Evolutionary conservation across 2,888 invertebrate species (phyloP), one percentile per base, ranked within the genome.

Genomic region (Abscondita cerata): DNA sequence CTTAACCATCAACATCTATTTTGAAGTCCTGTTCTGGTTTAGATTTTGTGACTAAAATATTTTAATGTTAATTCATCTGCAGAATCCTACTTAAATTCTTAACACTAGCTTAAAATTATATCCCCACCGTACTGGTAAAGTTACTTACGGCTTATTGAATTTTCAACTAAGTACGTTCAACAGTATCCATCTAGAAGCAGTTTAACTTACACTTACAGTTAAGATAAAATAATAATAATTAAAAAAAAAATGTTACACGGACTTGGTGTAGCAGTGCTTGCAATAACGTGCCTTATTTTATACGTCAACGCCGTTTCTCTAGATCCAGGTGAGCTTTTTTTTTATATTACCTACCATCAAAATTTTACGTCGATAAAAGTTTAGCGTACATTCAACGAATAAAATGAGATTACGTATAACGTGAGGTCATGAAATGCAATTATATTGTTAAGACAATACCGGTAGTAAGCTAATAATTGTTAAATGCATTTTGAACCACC

Each of bases 281-380:
- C 75, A 66, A 70, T 80, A 55, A 74, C 73, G 19, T 62, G 80
- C 52, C 72, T 78, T 67, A 73, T 82, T 31, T 72, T 81, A 52
- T 67, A 78, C 15, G 66, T 77, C 58, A 76, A 81, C 55, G 79
- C 82, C n/a, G 82, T 84, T 63, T 82, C 83, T 57, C 71, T 85
- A 72, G 85, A 85, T 70, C 78, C 82, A 78, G 84, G 85, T 85
- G 77, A 75, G 80, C 25, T 48, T 15, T 54, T 54, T 50, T 19
- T 33, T 36, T 62, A n/a, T n/a, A n/a, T n/a, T n/a, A n/a, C n/a
- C n/a, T n/a, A n/a, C n/a, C n/a, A n/a, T n/a, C n/a, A n/a, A n/a
- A n/a, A n/a, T n/a, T n/a, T n/a, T n/a, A n/a, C n/a, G n/a, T n/a
- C n/a, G n/a, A n/a, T n/a, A n/a, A n/a, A n/a, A n/a, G n/a, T n/a